A percentile compares a stretch with the other conserved stretches of the same genome.
phyloP scores from a whole-genome alignment of 2,888 invertebrate species.

The Eupithecia inturbata region DNA sequence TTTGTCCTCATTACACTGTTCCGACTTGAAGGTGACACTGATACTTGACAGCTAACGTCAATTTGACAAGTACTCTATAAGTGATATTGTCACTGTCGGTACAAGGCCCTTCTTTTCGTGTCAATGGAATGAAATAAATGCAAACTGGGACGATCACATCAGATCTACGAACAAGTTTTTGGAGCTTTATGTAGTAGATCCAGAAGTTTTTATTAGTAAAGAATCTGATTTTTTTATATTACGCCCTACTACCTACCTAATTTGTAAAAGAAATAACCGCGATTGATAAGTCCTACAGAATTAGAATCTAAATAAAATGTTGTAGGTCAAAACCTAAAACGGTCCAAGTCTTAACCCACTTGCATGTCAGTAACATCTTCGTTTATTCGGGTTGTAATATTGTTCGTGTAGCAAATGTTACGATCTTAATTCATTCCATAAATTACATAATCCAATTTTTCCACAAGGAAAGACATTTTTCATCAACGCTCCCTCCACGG shows the following conservation, averaged over 20 bases:
- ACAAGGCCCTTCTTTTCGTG: not conserved
- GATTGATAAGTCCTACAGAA: not conserved
- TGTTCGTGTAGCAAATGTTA: constrained; percentile 2
- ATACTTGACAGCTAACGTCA: constrained; percentile 15
- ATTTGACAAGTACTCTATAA: constrained; percentile 3
- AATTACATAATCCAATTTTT: constrained; percentile 41
- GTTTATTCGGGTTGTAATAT: not conserved
- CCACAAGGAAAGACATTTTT: constrained; percentile 39
- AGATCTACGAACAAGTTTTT: not conserved
- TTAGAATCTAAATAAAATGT: not conserved
- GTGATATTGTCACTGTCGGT: not conserved
- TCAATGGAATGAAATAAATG: constrained; percentile 6
- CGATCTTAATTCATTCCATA: constrained; percentile 35
- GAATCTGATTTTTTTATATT: not conserved
- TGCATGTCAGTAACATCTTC: not conserved
- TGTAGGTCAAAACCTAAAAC: not conserved
- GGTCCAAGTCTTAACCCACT: not conserved
- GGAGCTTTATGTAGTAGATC: not conserved
- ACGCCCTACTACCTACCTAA: not conserved
- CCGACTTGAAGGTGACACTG: constrained; percentile 4
- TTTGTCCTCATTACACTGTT: constrained; percentile 8
- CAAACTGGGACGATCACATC: not conserved
- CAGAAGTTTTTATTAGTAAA: not conserved
- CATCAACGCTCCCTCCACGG: constrained; percentile 37
- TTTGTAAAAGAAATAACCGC: not conserved